These are phyloP conservation scores for Tangara arthus DNA, from an alignment of 2,797 vertebrate species.

Conservation along the genomic window DNA sequence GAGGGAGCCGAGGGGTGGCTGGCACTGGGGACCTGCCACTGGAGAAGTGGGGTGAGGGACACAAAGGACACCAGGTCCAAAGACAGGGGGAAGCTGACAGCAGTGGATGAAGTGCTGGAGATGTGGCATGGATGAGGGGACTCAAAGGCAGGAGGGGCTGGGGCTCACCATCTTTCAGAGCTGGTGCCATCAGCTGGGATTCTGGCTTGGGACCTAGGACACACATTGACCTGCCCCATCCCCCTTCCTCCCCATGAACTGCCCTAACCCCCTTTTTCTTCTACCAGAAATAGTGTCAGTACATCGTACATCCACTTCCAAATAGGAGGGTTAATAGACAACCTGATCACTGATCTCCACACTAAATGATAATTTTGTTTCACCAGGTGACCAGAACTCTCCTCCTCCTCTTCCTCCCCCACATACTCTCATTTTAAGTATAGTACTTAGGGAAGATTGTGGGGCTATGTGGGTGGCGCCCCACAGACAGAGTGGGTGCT, in stretches of 20 bases:
- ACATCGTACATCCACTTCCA: background rate
- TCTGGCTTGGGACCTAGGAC: background rate
- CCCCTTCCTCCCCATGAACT: background rate
- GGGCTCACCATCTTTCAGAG: background rate
- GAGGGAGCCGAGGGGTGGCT: background rate
- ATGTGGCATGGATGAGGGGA: background rate
- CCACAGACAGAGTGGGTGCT: background rate
- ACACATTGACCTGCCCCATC: background rate
- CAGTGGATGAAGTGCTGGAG: background rate
- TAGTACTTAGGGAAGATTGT: background rate
- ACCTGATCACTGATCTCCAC: background rate
- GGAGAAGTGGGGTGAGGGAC: background rate
- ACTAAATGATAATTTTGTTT: background rate
- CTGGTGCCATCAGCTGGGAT: background rate
- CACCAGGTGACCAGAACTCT: background rate
- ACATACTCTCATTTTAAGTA: background rate
- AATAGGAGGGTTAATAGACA: background rate
- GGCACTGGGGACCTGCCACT: background rate
- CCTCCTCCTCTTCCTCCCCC: background rate
- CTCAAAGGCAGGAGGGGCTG: background rate
- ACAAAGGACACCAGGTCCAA: accelerated
- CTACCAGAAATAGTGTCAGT: background rate
- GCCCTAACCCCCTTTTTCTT: background rate
- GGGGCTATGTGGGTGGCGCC: background rate
- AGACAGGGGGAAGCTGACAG: background rate